Base-by-base conservation (phyloP, 1,140 invertebrate genomes). In the Philaenus spumarius region DNA sequence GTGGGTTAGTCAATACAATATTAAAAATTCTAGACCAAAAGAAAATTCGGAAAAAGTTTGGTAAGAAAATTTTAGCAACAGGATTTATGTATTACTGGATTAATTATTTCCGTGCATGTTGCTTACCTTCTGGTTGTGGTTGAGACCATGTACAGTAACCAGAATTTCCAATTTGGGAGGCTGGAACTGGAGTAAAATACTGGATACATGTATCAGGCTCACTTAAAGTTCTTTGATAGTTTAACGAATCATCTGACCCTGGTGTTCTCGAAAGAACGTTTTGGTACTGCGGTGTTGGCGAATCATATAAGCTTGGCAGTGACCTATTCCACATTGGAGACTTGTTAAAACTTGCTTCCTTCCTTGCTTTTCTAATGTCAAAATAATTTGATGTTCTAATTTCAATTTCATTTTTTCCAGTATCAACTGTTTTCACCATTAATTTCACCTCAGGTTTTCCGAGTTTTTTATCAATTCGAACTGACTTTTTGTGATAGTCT, bases 351-450 rank as follows among this genome's bases (percentile, higher is more conserved):
- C 26, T 3, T 12, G 45, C 11, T 2, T 46, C 17, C 2, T 57
- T 24, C 35, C 30, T 51, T 40, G n/a, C 15, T 45, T 58, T 57
- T 45, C 43, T 35, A 1, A 56, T 48, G n/a, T 59, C 56, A 47
- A 77, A 77, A 58, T 78, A 75, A 45, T 71, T 62, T 35, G 78
- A 71, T 35, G 75, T 78, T 55, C 75, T 67, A 46, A 79, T 77
- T 67, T 79, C 78, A 40, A 79, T 75, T 52, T 72, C 74, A 62
- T 78, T 76, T 68, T 72, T 74, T 11, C 77, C 77, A 62, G 66
- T 62, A 48, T 78, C 76, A 17, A 67, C 67, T 2, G 77, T 77
- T 71, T 74, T 76, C 1, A 79, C 77, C 37, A 79, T 58, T 2
- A 79, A 66, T 66, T 78, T 79, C 11, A 79, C 72, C 65, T 79